Percentiles rank a stretch among this genome's conserved stretches.
phyloP scores from a whole-genome alignment of 2,888 invertebrate species.

The Drosophila fulvimacula region DNA sequence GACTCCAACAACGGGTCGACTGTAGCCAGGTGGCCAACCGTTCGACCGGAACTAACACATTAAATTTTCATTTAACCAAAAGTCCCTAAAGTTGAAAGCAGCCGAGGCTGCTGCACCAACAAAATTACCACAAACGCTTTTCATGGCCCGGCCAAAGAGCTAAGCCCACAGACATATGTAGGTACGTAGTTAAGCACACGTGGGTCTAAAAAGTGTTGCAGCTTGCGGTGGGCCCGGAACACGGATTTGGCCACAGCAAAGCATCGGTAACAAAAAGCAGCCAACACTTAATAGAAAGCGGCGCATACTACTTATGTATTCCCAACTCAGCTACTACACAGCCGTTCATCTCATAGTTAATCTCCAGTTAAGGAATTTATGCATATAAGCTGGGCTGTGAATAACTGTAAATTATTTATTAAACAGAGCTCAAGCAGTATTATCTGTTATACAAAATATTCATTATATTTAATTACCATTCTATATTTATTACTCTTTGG shows the following conservation, averaged over 20 bases:
- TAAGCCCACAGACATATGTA: slow-evolving; percentile 30
- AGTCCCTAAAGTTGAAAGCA: slow-evolving; percentile 60
- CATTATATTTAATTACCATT: neutral
- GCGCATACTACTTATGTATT: neutral
- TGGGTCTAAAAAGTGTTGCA: slow-evolving; percentile 40
- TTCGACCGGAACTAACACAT: slow-evolving; percentile 59
- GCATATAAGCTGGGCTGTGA: neutral
- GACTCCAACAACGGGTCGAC: slow-evolving; percentile 17
- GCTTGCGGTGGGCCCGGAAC: slow-evolving; percentile 24
- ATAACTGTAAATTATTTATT: neutral
- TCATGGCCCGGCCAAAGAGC: slow-evolving; percentile 17
- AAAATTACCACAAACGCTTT: slow-evolving; percentile 31
- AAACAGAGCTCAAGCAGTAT: neutral
- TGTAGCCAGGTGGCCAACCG: slow-evolving; percentile 2
- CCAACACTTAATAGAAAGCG: slow-evolving; percentile 1
- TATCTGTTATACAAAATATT: neutral
- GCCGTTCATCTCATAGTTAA: neutral
- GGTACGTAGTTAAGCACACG: slow-evolving; percentile 10
- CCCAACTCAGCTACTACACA: neutral
- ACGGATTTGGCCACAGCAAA: slow-evolving; percentile 8
- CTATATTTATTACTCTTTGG: neutral
- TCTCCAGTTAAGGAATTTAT: neutral
- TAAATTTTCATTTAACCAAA: slow-evolving; percentile 76
- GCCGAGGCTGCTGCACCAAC: slow-evolving; percentile 24
- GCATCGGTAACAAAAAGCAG: neutral